These are phyloP conservation scores for Phrynocephalus forsythii DNA, from an alignment of 2,797 vertebrate species.

Conservation along the genomic window DNA sequence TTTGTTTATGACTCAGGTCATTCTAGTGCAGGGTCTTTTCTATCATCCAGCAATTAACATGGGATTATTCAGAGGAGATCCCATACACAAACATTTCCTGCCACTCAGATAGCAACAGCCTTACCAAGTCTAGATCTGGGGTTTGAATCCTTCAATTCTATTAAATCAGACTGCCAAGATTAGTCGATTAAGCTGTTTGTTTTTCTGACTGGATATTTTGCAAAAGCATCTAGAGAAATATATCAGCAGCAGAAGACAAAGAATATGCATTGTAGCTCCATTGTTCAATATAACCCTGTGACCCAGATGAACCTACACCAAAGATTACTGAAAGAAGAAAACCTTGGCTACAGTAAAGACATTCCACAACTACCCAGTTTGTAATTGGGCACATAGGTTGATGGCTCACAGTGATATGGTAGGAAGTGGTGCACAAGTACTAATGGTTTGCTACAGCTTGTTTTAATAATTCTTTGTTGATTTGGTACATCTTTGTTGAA, in stretches of 20 bases:
- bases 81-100: constrained; percentile 52
- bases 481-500: too few relatives aligned
- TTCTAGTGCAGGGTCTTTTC: constrained; percentile 58
- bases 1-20: constrained; percentile 63
- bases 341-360: background rate
- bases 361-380: background rate
- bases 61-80: constrained; percentile 69
- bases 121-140: constrained; percentile 52
- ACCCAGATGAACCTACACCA: background rate
- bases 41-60: constrained; percentile 64
- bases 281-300: background rate
- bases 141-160: constrained; percentile 72
- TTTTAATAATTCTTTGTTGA: too few relatives aligned
- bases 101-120: constrained; percentile 64
- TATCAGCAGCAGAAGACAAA: background rate
- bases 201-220: constrained; percentile 68
- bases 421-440: background rate
- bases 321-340: background rate
- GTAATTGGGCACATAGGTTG: background rate
- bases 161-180: constrained; percentile 61
- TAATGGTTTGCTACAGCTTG: background rate
- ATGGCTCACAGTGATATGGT: background rate
- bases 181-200: constrained; percentile 69
- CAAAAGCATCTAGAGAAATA: constrained; percentile 16
- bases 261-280: background rate